Conservation (phyloP, 2,888 invertebrate genomes). For the Alsophila aescularia region DNA sequence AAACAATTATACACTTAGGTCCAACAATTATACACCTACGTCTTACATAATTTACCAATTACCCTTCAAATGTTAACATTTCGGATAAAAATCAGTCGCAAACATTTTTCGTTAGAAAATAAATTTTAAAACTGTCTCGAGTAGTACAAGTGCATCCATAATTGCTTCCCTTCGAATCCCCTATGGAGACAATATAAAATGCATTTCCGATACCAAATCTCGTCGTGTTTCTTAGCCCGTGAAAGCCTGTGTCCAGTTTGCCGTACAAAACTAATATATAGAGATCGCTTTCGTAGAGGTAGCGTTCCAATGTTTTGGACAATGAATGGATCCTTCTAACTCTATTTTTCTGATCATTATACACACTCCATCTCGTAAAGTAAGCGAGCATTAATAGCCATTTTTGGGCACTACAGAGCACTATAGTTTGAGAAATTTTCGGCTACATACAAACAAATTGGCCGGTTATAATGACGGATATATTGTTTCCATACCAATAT, state of each 20-base stretch:
- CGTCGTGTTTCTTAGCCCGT: conserved; percentile 27
- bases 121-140: neutral
- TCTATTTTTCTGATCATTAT: no score
- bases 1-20: no score
- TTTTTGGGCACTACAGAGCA: no score
- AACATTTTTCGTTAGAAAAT: conserved; percentile 7
- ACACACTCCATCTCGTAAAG: no score
- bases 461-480: no score
- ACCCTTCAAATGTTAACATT: neutral
- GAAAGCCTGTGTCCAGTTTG: conserved; percentile 18
- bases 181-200: conserved; percentile 36
- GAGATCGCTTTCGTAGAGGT: conserved; percentile 7
- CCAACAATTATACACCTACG: no score
- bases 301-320: conserved; percentile 4
- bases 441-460: no score
- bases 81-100: neutral
- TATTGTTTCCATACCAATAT: no score
- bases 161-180: conserved; percentile 33
- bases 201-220: conserved; percentile 30
- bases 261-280: conserved; percentile 3
- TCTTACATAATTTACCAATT: no score
- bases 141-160: no score
- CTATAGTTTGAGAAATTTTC: no score
- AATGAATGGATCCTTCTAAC: conserved; percentile 47
- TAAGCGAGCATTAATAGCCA: no score